Base-by-base conservation (phyloP, 1,140 invertebrate genomes). In the Magallana gigas region DNA sequence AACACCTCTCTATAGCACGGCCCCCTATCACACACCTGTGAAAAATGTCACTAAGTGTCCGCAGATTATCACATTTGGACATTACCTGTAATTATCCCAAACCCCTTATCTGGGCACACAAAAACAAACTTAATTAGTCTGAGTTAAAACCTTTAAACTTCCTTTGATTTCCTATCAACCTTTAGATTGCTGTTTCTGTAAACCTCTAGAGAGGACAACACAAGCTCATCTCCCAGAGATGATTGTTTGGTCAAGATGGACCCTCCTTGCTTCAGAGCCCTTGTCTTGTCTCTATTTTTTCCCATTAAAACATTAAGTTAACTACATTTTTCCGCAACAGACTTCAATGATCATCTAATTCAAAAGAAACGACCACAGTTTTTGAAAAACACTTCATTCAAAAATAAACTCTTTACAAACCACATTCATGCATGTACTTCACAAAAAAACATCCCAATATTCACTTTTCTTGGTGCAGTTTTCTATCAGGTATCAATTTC, bases 101-200 rank as follows among this genome's bases (percentile, higher is more conserved):
- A 76, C 68, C 36, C 36, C 68, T 76, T 76, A 76, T 76, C 68
- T 29, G 68, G 23, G 23, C 68, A 76, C 18, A 76, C 23, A 76
- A 76, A 29, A 76, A 76, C 68, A 76, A 76, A 76, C 68, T 76
- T 76, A 76, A 76, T 76, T 76, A 76, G 68, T 76, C 68, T 76
- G 23, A 36, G 23, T 23, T 29, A 76, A 76, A 76, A 76, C 23
- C 68, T 36, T 29, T 76, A 76, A 76, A 76, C 68, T 29, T 76
- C 68, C 68, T 76, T 76, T 76, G 68, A 76, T 76, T 29, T 36
- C 7, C 68, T 29, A 23, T 76, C 68, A 76, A 76, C 68, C 68
- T 76, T 76, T 76, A 76, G 23, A 76, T 76, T 76, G 36, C 68
- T 29, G 68, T 76, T 76, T 76, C 68, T 76, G 8, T 76, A 76